These are phyloP conservation scores for Periphyllus acericola DNA, from an alignment of 2,888 invertebrate genomes.

Conservation along the genomic window DNA sequence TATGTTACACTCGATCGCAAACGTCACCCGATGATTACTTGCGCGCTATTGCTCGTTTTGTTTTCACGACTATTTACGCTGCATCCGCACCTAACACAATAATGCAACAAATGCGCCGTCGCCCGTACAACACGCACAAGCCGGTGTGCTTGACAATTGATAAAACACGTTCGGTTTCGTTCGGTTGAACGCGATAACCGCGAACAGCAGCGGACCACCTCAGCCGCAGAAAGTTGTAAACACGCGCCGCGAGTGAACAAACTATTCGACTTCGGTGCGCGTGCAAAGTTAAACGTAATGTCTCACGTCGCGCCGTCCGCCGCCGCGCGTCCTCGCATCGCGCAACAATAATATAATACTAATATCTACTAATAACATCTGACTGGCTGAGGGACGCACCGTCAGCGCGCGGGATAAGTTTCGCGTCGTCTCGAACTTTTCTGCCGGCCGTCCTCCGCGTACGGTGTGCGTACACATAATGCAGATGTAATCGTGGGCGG, in stretches of 20 bases:
- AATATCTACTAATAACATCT: too few species aligned
- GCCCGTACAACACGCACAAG: neutral
- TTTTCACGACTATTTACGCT: neutral
- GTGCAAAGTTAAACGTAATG: neutral
- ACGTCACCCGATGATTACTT: neutral
- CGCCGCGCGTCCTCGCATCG: neutral
- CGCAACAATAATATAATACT: neutral
- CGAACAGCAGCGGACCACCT: neutral
- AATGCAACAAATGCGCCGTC: neutral
- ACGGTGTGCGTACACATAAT: slow-evolving; percentile 1
- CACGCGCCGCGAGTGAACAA: neutral
- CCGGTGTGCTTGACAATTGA: neutral
- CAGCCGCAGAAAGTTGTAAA: neutral
- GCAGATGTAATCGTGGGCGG: slow-evolving; percentile 19
- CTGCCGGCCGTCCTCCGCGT: neutral
- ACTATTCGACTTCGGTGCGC: neutral
- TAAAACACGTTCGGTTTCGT: slow-evolving; percentile 2
- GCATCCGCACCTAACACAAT: neutral
- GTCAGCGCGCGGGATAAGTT: neutral
- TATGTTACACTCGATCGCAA: neutral
- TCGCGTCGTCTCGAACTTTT: slow-evolving; percentile 30
- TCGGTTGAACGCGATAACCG: neutral
- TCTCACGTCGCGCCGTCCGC: neutral
- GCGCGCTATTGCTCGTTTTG: neutral
- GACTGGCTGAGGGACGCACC: neutral